Evolutionary conservation across 2,888 invertebrate genomes (phyloP).

Genomic region (Venusia cambrica): DNA sequence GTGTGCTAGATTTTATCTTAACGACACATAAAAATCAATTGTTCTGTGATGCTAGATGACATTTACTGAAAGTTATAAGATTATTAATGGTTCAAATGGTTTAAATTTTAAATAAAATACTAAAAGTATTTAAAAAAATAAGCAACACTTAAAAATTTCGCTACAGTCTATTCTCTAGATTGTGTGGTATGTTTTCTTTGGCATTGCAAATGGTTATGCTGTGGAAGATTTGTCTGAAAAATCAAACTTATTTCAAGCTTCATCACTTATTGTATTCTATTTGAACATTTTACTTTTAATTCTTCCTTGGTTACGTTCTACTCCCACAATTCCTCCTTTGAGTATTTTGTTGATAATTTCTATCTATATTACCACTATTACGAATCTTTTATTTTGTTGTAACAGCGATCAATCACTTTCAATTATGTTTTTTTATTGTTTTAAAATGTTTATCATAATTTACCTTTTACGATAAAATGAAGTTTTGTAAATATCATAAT

Average conservation of each 20-base stretch:
- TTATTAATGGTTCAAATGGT: no score
- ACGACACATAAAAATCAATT: conserved; percentile 29
- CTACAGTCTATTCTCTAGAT: no score
- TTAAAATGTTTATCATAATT: conserved; percentile 38
- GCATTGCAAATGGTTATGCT: conserved; percentile 10
- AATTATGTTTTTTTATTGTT: conserved; percentile 37
- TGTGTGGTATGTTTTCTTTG: conserved; percentile 11
- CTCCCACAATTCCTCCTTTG: no score
- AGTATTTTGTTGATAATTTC: no score
- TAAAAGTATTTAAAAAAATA: conserved; percentile 3
- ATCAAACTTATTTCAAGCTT: conserved; percentile 17
- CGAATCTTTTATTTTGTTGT: conserved; percentile 52
- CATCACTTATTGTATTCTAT: conserved; percentile 3
- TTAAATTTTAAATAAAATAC: neutral
- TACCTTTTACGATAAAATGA: conserved; percentile 56
- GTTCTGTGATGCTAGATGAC: conserved; percentile 31
- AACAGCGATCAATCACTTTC: conserved; percentile 43
- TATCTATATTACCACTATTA: no score
- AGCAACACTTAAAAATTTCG: no score
- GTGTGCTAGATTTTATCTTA: conserved; percentile 31
- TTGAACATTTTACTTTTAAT: conserved; percentile 17
- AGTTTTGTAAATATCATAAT: conserved; percentile 38
- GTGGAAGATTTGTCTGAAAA: conserved; percentile 7
- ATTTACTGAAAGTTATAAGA: conserved; percentile 24
- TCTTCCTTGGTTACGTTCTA: conserved; percentile 6